Percentiles rank a stretch among this genome's conserved stretches.
Conservation (phyloP, 2,797 vertebrate genomes). For the Adelosebastes latens region DNA sequence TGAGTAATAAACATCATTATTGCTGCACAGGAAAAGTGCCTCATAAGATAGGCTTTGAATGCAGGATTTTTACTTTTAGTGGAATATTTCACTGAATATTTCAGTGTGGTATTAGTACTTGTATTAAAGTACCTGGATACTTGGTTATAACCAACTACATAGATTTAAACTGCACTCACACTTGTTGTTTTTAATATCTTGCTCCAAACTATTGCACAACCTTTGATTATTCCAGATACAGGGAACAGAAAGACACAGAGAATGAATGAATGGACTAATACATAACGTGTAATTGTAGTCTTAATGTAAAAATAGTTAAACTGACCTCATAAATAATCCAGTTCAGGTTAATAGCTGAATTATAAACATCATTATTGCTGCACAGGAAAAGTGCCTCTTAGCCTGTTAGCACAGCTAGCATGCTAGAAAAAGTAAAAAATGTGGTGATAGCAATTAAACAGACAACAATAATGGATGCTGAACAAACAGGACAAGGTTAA, state of each 20-base stretch:
- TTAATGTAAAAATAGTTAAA: neutral
- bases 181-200: neutral
- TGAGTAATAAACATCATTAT: too few species aligned
- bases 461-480: neutral
- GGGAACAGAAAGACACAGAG: neutral
- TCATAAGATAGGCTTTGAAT: too few species aligned
- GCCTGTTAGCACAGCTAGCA: constrained; percentile 57
- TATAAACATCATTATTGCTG: neutral
- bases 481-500: neutral
- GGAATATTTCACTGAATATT: too few species aligned
- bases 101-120: neutral
- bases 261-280: neutral
- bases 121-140: neutral
- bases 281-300: neutral
- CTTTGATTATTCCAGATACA: neutral
- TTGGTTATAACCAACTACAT: too few species aligned
- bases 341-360: neutral
- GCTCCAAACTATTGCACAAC: neutral
- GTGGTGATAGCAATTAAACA: neutral
- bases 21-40: too few species aligned
- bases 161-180: neutral
- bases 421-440: constrained; percentile 13
- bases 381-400: constrained; percentile 37
- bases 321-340: neutral
- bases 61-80: too few species aligned